Base-by-base conservation (phyloP, 2,113 vertebrate species). In the Hippopotamus amphibius region DNA sequence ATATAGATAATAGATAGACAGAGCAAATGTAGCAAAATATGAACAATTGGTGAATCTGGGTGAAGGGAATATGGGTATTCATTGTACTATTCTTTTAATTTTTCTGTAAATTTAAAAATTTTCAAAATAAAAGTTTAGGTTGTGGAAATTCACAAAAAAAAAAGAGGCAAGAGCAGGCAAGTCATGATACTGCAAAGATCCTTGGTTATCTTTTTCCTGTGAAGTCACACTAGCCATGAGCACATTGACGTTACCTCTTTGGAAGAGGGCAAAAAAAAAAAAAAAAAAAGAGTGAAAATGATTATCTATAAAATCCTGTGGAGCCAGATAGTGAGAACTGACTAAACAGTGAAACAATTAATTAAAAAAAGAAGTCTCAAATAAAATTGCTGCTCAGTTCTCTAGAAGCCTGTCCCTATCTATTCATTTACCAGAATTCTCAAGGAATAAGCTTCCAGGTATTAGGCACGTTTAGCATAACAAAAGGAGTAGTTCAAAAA, bases 401-500 rank as follows among this genome's bases (percentile, higher is more conserved):
- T 69, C 69, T 68, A 69, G 86, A 46, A 83, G 37, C 69, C n/a
- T 48, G 59, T n/a, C n/a, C 7, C 13, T 65, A n/a, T 33, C 57
- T 74, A 26, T 57, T 86, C 46, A 68, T 65, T 50, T 90, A n/a
- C 37, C 57, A 76, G 65, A 85, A 79, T 90, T 37, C 30, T 66
- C 37, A 41, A 26, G 57, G 12, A 48, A 83, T 37, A 28, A 65
- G 6, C 22, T 79, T 87, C 41, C 50, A 74, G 90, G 76, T 48
- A 69, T 28, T 48, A 83, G n/a, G n/a, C 13, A 24, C 28, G 88
- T 77, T 92, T 88, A 59, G 15, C 48, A 7, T 65, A 48, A 55
- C 21, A 57, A 69, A 81, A 90, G 46, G 19, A 77, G 19, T 61
- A 48, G n/a, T 85, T 83, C 16, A 74, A 96, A 88, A 96, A 61